Evolutionary conservation across 2,888 invertebrate genomes (phyloP).

Genomic region (Subacronicta megacephala): DNA sequence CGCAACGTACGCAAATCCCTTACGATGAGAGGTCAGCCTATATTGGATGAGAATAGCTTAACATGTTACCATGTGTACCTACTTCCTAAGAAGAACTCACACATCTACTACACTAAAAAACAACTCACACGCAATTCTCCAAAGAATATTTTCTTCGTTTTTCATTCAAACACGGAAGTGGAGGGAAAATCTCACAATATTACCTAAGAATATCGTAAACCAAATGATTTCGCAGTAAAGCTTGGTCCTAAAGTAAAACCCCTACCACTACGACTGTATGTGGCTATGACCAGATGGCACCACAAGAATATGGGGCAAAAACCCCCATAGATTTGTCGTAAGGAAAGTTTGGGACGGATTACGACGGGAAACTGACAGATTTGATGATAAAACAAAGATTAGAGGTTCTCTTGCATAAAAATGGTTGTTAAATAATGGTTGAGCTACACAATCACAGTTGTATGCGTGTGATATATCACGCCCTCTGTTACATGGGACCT

Average conservation of each 20-base stretch:
- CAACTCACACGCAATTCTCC: too few species aligned
- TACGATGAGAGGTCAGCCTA: too few species aligned
- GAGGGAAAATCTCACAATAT: conserved; percentile 21
- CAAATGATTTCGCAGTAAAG: conserved; percentile 33
- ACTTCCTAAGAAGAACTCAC: too few species aligned
- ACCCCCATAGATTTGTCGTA: conserved; percentile 15
- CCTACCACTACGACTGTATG: conserved; percentile 24
- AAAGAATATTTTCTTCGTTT: conserved; percentile 3
- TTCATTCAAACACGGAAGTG: conserved; percentile 8
- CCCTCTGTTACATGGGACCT: too few species aligned
- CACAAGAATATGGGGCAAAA: conserved; percentile 18
- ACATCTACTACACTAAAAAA: too few species aligned
- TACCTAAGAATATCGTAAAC: conserved; percentile 41
- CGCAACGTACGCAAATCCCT: too few species aligned
- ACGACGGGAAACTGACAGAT: background rate
- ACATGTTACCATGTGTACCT: too few species aligned
- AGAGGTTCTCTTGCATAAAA: too few species aligned
- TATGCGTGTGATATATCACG: too few species aligned
- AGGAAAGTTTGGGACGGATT: background rate
- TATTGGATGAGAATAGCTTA: too few species aligned
- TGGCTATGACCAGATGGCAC: conserved; percentile 32
- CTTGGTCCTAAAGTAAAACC: conserved; percentile 43
- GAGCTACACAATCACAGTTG: too few species aligned
- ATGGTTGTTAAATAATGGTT: too few species aligned
- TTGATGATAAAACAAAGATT: background rate